Evolutionary conservation across 2,888 invertebrate species (phyloP).

Genomic region (Lepas anatifera): DNA sequence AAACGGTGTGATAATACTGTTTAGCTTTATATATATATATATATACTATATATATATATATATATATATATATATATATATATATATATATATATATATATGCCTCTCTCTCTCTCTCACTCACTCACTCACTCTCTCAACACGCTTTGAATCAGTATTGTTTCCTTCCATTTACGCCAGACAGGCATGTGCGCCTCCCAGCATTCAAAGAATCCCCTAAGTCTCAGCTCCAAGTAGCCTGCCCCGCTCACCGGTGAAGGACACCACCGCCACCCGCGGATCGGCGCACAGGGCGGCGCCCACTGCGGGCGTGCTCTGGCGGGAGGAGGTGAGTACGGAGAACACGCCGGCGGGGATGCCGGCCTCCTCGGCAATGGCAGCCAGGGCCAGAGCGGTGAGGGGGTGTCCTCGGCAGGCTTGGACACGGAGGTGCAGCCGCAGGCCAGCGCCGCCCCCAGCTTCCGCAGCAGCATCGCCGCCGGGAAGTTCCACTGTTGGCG

Average conservation of each 20-base stretch:
- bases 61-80: too few relatives aligned
- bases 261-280: constrained; percentile 69
- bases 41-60: too few relatives aligned
- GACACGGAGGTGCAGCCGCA: constrained; percentile 44
- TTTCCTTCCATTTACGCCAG: too few relatives aligned
- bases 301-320: constrained; percentile 59
- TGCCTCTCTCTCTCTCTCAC: too few relatives aligned
- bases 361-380: constrained; percentile 71
- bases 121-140: too few relatives aligned
- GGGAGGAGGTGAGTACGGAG: constrained; percentile 73
- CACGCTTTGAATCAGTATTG: too few relatives aligned
- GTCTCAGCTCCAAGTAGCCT: too few relatives aligned
- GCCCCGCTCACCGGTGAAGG: constrained; percentile 67
- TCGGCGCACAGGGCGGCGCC: constrained; percentile 77
- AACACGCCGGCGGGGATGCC: constrained; percentile 86
- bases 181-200: too few relatives aligned
- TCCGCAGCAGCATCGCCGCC: constrained; percentile 94
- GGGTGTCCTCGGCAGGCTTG: constrained; percentile 91
- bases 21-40: too few relatives aligned
- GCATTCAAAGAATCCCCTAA: too few relatives aligned
- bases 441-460: constrained; percentile 52
- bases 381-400: constrained; percentile 75
- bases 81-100: too few relatives aligned
- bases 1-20: too few relatives aligned
- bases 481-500: constrained; percentile 63